These are phyloP conservation scores for Biston betularia DNA, from an alignment of 2,888 invertebrate genomes.

Conservation along the genomic window DNA sequence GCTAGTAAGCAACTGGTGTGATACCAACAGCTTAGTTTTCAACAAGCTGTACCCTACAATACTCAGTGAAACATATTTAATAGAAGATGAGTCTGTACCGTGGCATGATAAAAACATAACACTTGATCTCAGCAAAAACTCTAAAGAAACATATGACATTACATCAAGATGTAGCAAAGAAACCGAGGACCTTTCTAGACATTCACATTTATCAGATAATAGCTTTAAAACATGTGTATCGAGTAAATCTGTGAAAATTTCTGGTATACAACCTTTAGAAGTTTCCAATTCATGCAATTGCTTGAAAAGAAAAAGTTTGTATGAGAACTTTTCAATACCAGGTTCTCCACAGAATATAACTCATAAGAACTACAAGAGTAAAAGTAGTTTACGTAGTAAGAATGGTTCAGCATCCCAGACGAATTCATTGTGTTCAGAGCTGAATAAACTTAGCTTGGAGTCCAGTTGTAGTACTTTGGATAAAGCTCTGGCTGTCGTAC, in stretches of 20 bases:
- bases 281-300: slow-evolving; percentile 47
- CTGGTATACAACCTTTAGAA: slow-evolving; percentile 67
- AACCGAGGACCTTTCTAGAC: slow-evolving; percentile 37
- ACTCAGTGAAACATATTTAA: slow-evolving; percentile 67
- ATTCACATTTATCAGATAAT: slow-evolving; percentile 18
- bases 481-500: slow-evolving; percentile 69
- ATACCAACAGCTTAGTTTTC: slow-evolving; percentile 70
- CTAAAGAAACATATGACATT: slow-evolving; percentile 40
- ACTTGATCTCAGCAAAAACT: slow-evolving; percentile 59
- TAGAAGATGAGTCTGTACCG: slow-evolving; percentile 68
- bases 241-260: slow-evolving; percentile 65
- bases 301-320: slow-evolving; percentile 63
- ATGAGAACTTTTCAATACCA: slow-evolving; percentile 77
- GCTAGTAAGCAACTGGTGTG: slow-evolving; percentile 78
- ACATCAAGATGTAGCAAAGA: slow-evolving; percentile 30
- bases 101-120: slow-evolving; percentile 64
- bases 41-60: slow-evolving; percentile 81
- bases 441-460: slow-evolving; percentile 36
- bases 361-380: slow-evolving; percentile 74
- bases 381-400: slow-evolving; percentile 68
- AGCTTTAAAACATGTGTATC: slow-evolving; percentile 73
- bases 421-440: slow-evolving; percentile 31
- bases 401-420: slow-evolving; percentile 5
- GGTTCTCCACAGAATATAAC: slow-evolving; percentile 75
- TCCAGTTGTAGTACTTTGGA: slow-evolving; percentile 55